Evolutionary conservation across 2,797 vertebrate genomes (phyloP).

Genomic region (Carapus acus): DNA sequence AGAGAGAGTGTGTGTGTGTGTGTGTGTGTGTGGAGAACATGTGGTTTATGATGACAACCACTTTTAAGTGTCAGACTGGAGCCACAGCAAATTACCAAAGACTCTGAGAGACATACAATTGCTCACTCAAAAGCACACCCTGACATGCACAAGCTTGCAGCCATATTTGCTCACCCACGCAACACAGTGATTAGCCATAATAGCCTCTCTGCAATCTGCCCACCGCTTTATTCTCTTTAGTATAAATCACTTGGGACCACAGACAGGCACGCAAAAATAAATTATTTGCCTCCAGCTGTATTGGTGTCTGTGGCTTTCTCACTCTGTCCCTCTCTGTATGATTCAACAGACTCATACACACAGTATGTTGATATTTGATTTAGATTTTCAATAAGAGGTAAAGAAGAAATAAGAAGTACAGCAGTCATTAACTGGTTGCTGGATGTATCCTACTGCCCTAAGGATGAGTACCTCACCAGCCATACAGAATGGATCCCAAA

Average conservation of each 20-base stretch:
- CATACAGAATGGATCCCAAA: no score
- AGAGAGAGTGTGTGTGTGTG: slow-evolving; percentile 24
- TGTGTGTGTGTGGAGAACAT: slow-evolving; percentile 16
- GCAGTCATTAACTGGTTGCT: no score
- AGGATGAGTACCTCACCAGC: no score
- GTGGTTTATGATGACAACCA: no score
- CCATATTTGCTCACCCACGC: slow-evolving; percentile 24
- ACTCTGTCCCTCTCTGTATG: no score
- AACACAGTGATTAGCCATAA: slow-evolving; percentile 32
- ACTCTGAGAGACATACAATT: slow-evolving; percentile 9
- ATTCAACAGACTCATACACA: no score
- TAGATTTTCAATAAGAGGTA: no score
- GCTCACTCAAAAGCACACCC: slow-evolving; percentile 18
- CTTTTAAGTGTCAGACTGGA: no score
- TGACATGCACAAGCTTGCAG: slow-evolving; percentile 19
- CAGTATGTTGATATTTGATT: no score
- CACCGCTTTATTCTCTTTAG: slow-evolving; percentile 45
- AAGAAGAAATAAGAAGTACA: no score
- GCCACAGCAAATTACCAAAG: slow-evolving; percentile 14
- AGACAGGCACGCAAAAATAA: slow-evolving; percentile 26
- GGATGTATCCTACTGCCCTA: no score
- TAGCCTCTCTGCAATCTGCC: slow-evolving; percentile 50
- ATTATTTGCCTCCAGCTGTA: slow-evolving; percentile 5
- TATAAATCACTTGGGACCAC: slow-evolving; percentile 26
- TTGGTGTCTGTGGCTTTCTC: slow-evolving; percentile 9